Conservation (phyloP, 2,888 invertebrate species). For the Hirtodrosophila cameraria region DNA sequence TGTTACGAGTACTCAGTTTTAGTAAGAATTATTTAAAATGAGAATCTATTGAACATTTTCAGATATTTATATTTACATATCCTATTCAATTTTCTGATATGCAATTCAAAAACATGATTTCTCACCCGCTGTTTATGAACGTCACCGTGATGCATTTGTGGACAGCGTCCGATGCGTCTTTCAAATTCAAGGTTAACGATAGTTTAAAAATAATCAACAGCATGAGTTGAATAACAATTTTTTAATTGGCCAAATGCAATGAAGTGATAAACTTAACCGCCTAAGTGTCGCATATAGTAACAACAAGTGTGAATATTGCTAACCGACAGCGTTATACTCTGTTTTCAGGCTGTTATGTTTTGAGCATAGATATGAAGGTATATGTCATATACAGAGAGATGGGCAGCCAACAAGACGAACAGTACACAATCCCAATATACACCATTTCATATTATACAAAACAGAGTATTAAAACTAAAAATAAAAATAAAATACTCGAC, state of each 20-base stretch:
- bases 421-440: too few relatives aligned
- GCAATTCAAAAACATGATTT: not conserved
- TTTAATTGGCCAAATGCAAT: constrained; percentile 66
- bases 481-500: constrained; percentile 49
- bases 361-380: too few relatives aligned
- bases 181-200: constrained; percentile 51
- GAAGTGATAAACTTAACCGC: constrained; percentile 52
- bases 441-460: too few relatives aligned
- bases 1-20: too few relatives aligned
- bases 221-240: constrained; percentile 56
- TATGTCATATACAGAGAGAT: too few relatives aligned
- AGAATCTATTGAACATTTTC: not conserved
- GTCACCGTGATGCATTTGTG: constrained; percentile 5
- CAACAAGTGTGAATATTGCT: too few relatives aligned
- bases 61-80: not conserved
- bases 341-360: too few relatives aligned
- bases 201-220: constrained; percentile 44
- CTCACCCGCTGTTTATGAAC: constrained; percentile 9
- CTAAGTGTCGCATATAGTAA: constrained; percentile 33
- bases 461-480: constrained; percentile 14
- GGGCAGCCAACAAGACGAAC: too few relatives aligned
- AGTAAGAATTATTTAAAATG: too few relatives aligned
- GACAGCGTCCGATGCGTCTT: constrained; percentile 3
- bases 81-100: constrained; percentile 1
- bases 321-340: too few relatives aligned